Evolutionary conservation across 2,888 invertebrate species (phyloP).

Genomic region (Sericinus montela): DNA sequence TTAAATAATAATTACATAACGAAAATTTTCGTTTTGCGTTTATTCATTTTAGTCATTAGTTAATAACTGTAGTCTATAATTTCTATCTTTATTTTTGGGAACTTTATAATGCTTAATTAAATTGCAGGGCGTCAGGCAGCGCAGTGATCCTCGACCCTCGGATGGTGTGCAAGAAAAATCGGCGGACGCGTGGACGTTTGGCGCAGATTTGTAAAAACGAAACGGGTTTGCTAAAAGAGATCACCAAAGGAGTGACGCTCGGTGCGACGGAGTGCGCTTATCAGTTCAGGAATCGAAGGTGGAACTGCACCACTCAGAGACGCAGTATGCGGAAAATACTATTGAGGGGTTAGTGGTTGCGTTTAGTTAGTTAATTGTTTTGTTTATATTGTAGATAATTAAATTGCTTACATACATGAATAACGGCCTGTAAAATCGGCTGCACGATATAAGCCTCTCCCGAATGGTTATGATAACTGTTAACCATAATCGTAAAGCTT

Average conservation of each 20-base stretch:
- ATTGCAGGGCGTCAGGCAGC: conserved; percentile 86
- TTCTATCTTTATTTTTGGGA: too few relatives aligned
- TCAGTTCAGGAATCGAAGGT: conserved; percentile 90
- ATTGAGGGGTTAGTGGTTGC: conserved; percentile 84
- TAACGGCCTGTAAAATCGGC: too few relatives aligned
- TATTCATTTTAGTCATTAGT: too few relatives aligned
- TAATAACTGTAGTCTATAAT: too few relatives aligned
- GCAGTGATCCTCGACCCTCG: conserved; percentile 94
- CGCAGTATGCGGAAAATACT: conserved; percentile 91
- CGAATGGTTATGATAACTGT: too few relatives aligned
- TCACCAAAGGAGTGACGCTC: conserved; percentile 89
- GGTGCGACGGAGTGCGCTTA: conserved; percentile 92
- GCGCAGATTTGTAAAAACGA: conserved; percentile 92
- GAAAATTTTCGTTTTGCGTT: too few relatives aligned
- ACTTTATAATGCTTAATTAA: conserved; percentile 6
- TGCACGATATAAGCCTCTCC: too few relatives aligned
- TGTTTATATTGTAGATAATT: neutral
- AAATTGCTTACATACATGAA: too few relatives aligned
- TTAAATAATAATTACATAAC: too few relatives aligned
- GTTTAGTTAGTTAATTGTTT: neutral
- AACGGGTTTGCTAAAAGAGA: conserved; percentile 87
- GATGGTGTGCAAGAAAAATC: conserved; percentile 92
- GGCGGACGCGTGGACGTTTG: conserved; percentile 86
- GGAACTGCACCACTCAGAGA: conserved; percentile 93
- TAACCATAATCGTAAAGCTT: too few relatives aligned